Evolutionary conservation across 1,140 invertebrate genomes (phyloP).

Genomic region (Phortica variegata): DNA sequence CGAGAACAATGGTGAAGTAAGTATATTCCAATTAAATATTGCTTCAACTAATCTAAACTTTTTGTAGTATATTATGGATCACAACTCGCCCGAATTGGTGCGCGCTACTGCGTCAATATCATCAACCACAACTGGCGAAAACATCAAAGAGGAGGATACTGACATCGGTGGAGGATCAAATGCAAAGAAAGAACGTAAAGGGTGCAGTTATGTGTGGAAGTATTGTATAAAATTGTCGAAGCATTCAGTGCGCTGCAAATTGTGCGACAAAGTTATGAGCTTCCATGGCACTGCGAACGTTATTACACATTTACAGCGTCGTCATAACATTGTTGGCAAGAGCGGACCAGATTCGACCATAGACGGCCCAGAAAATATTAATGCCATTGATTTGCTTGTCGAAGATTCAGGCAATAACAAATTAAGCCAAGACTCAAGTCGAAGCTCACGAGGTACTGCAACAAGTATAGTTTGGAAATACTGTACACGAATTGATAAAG

Average conservation of each 20-base stretch:
- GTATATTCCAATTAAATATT: background rate
- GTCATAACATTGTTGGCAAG: constrained; percentile 29
- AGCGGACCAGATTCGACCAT: background rate
- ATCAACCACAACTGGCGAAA: background rate
- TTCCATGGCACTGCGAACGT: constrained; percentile 44
- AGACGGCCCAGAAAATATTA: background rate
- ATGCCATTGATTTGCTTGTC: background rate
- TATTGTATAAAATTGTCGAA: constrained; percentile 28
- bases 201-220: constrained; percentile 38
- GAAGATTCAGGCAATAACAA: constrained; percentile 15
- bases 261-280: constrained; percentile 32
- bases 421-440: constrained; percentile 1
- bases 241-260: constrained; percentile 29
- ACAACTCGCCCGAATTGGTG: background rate
- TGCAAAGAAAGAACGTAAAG: constrained; percentile 24
- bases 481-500: constrained; percentile 22
- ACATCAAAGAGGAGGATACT: background rate
- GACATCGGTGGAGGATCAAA: background rate
- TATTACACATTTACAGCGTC: constrained; percentile 35
- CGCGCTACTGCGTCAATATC: background rate
- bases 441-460: constrained; percentile 1
- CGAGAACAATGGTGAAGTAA: background rate
- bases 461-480: constrained; percentile 31
- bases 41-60: background rate
- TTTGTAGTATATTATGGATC: background rate